These are phyloP conservation scores for Drosophila lacicola DNA, from an alignment of 2,888 invertebrate genomes.

Conservation along the genomic window DNA sequence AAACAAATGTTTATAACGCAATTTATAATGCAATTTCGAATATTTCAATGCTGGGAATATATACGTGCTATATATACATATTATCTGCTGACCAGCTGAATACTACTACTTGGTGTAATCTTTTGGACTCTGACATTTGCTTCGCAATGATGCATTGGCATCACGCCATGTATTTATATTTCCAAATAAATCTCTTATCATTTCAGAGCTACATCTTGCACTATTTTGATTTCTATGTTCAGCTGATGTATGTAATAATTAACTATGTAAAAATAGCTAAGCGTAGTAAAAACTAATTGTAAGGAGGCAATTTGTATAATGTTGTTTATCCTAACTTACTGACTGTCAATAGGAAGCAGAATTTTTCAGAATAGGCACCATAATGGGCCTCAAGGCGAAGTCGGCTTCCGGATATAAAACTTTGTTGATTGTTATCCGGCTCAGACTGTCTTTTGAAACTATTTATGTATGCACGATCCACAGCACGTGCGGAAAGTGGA, in stretches of 20 bases:
- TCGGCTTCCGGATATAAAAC: too few species aligned
- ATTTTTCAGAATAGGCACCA: too few species aligned
- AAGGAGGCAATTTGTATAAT: too few species aligned
- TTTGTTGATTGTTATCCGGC: too few species aligned
- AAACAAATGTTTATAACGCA: constrained; percentile 25
- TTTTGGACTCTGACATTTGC: neutral
- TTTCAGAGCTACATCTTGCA: neutral
- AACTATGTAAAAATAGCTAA: too few species aligned
- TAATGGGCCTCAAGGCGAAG: too few species aligned
- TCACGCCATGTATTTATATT: neutral
- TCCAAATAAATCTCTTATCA: neutral
- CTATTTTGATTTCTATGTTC: neutral
- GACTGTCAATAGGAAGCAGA: too few species aligned
- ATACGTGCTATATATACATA: neutral
- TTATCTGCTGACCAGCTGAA: neutral
- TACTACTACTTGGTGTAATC: neutral
- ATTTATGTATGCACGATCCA: too few species aligned
- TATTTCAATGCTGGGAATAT: neutral
- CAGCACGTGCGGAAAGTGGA: too few species aligned
- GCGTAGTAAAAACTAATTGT: too few species aligned
- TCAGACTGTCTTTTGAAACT: too few species aligned
- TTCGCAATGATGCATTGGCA: constrained; percentile 1
- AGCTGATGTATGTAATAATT: too few species aligned
- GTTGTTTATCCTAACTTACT: neutral
- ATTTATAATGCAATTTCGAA: neutral